Conservation (phyloP, 2,113 vertebrate species). For the Chinchilla lanigera region DNA sequence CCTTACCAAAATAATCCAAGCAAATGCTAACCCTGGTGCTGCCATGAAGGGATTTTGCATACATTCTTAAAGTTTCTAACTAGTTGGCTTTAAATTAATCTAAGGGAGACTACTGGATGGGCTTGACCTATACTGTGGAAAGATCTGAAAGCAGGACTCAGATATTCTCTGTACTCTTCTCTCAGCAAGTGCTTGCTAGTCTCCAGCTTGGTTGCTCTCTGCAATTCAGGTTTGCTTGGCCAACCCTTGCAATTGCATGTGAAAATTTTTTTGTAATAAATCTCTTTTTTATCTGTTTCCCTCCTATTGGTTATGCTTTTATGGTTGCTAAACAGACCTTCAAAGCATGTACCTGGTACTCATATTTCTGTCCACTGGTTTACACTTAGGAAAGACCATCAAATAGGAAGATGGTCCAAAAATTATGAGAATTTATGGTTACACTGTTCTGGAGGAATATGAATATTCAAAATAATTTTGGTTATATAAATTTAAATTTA, state of each 20-base stretch:
- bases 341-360: not conserved
- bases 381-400: not conserved
- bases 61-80: not conserved
- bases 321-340: not conserved
- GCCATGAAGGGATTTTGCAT: not conserved
- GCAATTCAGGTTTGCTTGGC: not conserved
- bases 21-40: not conserved
- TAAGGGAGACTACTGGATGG: not conserved
- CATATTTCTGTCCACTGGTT: not conserved
- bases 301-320: not conserved
- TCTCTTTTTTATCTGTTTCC: not conserved
- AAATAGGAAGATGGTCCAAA: not conserved
- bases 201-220: not conserved
- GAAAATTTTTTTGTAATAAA: not conserved
- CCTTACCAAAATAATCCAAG: not conserved
- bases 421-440: not conserved
- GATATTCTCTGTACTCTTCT: not conserved
- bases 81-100: not conserved
- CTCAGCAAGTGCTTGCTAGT: not conserved
- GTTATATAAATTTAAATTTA: not conserved
- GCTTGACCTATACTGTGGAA: not conserved
- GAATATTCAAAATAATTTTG: constrained; percentile 17
- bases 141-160: not conserved
- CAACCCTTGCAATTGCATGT: not conserved
- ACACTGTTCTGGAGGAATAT: not conserved